A percentile compares a stretch with the other conserved stretches of the same genome.
Conservation (phyloP, 2,797 vertebrate genomes). For the Lutjanus campechanus region DNA sequence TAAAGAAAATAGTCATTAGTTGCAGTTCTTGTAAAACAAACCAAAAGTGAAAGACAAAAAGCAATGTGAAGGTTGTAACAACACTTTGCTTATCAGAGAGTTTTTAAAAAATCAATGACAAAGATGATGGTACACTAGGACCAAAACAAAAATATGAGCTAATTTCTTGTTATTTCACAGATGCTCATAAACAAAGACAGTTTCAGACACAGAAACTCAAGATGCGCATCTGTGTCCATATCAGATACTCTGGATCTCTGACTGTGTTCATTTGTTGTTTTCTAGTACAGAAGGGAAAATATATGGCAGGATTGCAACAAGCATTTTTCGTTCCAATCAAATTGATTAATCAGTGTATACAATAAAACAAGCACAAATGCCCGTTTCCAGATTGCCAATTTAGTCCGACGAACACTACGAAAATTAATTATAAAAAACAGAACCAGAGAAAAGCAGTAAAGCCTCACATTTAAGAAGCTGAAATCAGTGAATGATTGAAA, state of each 20-base stretch:
- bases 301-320: not conserved
- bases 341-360: not conserved
- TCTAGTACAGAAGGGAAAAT: not conserved
- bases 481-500: not conserved
- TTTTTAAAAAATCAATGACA: not conserved
- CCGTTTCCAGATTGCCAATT: not conserved
- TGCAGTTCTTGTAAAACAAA: not conserved
- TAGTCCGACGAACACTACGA: not conserved
- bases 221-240: not conserved
- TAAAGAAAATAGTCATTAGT: not conserved
- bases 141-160: not conserved
- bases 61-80: not conserved
- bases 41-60: not conserved
- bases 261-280: slow-evolving; percentile 2
- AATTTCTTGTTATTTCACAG: not conserved
- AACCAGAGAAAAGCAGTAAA: not conserved
- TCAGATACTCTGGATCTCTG: not conserved
- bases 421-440: not conserved
- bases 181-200: not conserved
- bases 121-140: not conserved
- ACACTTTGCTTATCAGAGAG: not conserved
- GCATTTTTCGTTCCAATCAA: not conserved
- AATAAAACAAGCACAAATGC: not conserved
- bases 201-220: too few relatives aligned
- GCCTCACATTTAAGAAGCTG: not conserved